Base-by-base conservation (phyloP, 1,140 invertebrate species). In the Wasmannia auropunctata region DNA sequence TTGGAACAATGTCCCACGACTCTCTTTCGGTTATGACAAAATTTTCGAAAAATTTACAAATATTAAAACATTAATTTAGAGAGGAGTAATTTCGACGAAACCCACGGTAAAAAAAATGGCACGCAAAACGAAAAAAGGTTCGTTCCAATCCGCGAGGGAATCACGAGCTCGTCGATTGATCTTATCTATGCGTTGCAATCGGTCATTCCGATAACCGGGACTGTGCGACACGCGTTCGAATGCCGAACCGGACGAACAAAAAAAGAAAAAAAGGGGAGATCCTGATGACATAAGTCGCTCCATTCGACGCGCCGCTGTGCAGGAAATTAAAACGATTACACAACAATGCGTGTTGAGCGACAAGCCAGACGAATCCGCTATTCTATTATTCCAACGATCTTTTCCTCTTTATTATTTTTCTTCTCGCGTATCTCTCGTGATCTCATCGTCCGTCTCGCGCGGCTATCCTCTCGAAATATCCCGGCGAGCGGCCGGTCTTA, bases 271-370 rank as follows among this genome's bases (percentile, higher is more conserved):
- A 49, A 49, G n/a, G 14, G n/a, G 11, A 46, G 31, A 11, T 2
- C 3, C 40, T 3, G 62, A 40, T 69, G 31, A 69, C 37, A 28
- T 25, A 67, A 67, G 22, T 11, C n/a, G 31, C 10, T 80, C 31
- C 8, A 51, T 22, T 51, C 0, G 28, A 31, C 2, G 40, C 37
- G 25, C 6, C 10, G 54, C 34, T 11, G 5, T 46, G 43, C 58
- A 65, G 76, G 76, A 80, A 80, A 80, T 80, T 69, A 80, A n/a
- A 69, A 69, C 62, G 67, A 67, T 80, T 80, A 31, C 31, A 69
- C 31, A 80, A 80, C 31, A 63, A n/a, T n/a, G n/a, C n/a, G 14
- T 19, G 31, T 1, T 11, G 10, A 37, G 43, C 31, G 3, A 3
- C 31, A 28, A 51, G 2, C 31, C 19, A 77, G 58, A n/a, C 37